A percentile compares a stretch with the other conserved stretches of the same genome.
Conservation (phyloP, 2,888 invertebrate species). For the Pegoplata infirma region DNA sequence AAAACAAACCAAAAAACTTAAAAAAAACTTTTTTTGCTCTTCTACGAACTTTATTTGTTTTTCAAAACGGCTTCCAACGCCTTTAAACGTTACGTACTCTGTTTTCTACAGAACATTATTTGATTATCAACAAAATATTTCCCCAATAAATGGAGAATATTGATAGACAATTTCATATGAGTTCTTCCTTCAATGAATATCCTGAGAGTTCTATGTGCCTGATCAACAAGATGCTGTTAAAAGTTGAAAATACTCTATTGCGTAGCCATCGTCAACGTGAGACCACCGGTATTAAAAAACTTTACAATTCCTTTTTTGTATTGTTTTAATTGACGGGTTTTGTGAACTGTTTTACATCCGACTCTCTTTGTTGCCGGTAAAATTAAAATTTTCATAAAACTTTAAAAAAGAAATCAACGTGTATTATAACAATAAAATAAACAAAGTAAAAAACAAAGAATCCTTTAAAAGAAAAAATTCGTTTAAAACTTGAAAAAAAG, state of each 20-base stretch:
- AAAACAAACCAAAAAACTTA: not conserved
- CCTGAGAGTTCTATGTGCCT: slow-evolving; percentile 76
- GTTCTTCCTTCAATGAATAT: slow-evolving; percentile 74
- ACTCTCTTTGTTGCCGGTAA: slow-evolving; percentile 48
- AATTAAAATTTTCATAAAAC: slow-evolving; percentile 39
- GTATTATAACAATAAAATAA: slow-evolving; percentile 31
- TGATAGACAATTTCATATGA: slow-evolving; percentile 68
- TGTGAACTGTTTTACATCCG: slow-evolving; percentile 49
- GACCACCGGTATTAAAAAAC: slow-evolving; percentile 90
- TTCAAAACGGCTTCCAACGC: slow-evolving; percentile 19
- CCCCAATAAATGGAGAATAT: slow-evolving; percentile 76
- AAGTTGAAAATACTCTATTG: slow-evolving; percentile 86
- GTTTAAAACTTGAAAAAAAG: slow-evolving; percentile 3
- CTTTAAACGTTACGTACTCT: not conserved
- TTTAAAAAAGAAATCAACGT: slow-evolving; percentile 42
- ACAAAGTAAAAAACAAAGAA: slow-evolving; percentile 8
- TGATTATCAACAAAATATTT: slow-evolving; percentile 19
- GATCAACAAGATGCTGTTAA: slow-evolving; percentile 83
- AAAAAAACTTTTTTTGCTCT: not conserved
- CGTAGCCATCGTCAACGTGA: slow-evolving; percentile 90
- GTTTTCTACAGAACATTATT: slow-evolving; percentile 23
- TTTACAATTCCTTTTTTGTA: slow-evolving; percentile 92
- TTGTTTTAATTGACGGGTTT: slow-evolving; percentile 84
- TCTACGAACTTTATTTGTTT: not conserved
- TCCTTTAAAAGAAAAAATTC: not conserved